Conservation (phyloP, 2,113 vertebrate genomes). For the Peromyscus leucopus region DNA sequence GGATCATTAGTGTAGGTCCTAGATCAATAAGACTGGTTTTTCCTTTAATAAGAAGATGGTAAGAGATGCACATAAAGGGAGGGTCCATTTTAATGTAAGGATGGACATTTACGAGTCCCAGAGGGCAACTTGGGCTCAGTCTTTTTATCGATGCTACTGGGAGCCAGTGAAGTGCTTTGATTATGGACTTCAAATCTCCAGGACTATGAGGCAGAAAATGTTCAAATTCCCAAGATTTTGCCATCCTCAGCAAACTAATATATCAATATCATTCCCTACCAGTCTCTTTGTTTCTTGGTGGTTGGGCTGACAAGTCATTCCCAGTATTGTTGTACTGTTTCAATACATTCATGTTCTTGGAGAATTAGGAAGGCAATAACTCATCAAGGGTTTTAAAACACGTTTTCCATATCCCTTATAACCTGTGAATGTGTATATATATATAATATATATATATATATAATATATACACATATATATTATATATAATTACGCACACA, state of each 20-base stretch:
- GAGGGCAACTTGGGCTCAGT: too few species aligned
- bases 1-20: background rate
- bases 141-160: background rate
- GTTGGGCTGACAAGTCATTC: background rate
- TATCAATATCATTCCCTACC: background rate
- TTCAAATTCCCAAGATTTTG: background rate
- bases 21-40: too few species aligned
- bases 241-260: background rate
- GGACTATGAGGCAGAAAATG: background rate
- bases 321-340: background rate
- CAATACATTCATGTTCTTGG: background rate
- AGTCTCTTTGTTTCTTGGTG: background rate
- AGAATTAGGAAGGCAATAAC: background rate
- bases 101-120: background rate
- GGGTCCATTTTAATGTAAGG: background rate
- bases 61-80: fast-evolving
- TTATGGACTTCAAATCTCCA: background rate
- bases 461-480: background rate
- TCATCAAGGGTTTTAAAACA: constrained; percentile 24
- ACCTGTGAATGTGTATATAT: background rate
- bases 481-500: too few species aligned
- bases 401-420: background rate
- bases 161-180: too few species aligned
- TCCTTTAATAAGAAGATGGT: background rate
- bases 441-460: background rate